A percentile compares a stretch with the other conserved stretches of the same genome.
Evolutionary conservation across 2,888 invertebrate genomes (phyloP).

Genomic region (Microctonus hyperodae): DNA sequence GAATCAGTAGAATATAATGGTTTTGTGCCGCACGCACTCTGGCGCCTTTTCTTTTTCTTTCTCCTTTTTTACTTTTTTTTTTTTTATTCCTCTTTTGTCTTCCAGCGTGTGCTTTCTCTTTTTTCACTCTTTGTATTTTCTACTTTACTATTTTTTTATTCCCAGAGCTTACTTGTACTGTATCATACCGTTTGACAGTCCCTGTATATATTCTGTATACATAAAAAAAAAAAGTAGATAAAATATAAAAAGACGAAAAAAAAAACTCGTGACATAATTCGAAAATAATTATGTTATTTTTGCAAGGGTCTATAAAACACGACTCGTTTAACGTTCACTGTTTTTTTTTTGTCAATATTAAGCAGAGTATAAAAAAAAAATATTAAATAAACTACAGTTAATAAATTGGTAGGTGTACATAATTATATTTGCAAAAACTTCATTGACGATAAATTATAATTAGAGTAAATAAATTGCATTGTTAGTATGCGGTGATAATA

Average conservation of each 20-base stretch:
- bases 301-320: not conserved
- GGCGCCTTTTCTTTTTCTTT: not conserved
- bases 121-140: not conserved
- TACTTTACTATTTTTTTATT: not conserved
- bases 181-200: not conserved
- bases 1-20: slow-evolving; percentile 24
- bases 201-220: not conserved
- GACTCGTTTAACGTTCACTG: not conserved
- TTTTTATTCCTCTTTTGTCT: not conserved
- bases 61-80: not conserved
- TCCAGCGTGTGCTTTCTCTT: not conserved
- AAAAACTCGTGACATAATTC: not conserved
- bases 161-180: not conserved
- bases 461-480: not conserved
- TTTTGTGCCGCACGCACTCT: slow-evolving; percentile 12
- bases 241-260: not conserved
- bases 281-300: not conserved
- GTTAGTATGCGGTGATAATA: not conserved
- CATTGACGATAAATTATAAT: not conserved
- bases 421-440: too few species aligned
- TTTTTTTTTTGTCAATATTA: not conserved
- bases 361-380: not conserved
- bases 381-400: not conserved
- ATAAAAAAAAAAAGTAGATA: not conserved
- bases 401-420: too few species aligned